Conservation (phyloP, 2,888 invertebrate genomes). For the Drosophila nr. fundita region DNA sequence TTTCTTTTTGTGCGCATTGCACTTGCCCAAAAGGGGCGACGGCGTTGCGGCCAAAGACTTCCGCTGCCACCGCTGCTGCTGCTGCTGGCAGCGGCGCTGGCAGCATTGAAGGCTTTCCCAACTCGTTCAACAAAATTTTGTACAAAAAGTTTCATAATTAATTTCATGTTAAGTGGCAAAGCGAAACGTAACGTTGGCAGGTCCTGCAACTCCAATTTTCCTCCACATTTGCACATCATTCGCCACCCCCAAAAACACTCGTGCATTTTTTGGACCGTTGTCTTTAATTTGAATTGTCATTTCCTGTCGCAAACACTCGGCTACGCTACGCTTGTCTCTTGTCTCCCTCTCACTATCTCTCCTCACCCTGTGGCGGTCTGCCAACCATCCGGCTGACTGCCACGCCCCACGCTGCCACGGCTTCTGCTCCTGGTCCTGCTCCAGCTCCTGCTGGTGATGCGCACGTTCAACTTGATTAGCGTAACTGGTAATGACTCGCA, state of each 20-base stretch:
- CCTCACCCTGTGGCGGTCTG: slow-evolving; percentile 39
- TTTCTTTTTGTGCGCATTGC: slow-evolving; percentile 26
- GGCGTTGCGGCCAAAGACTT: slow-evolving; percentile 26
- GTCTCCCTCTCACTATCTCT: neutral
- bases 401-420: slow-evolving; percentile 27
- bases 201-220: slow-evolving; percentile 26
- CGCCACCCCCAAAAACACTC: slow-evolving; percentile 11
- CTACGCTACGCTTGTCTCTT: slow-evolving; percentile 13
- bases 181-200: slow-evolving; percentile 56
- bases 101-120: slow-evolving; percentile 65
- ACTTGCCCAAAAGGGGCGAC: slow-evolving; percentile 32
- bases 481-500: slow-evolving; percentile 79
- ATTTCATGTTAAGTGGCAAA: slow-evolving; percentile 81
- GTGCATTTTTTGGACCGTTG: slow-evolving; percentile 47
- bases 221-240: slow-evolving; percentile 30
- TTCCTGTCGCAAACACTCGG: slow-evolving; percentile 76
- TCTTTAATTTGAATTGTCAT: slow-evolving; percentile 81
- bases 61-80: slow-evolving; percentile 13
- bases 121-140: slow-evolving; percentile 80
- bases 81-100: slow-evolving; percentile 19
- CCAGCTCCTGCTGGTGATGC: slow-evolving; percentile 30
- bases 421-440: neutral
- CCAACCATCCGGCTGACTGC: slow-evolving; percentile 53
- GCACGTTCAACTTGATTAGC: slow-evolving; percentile 81
- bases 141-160: slow-evolving; percentile 80